Percentiles rank a stretch among this genome's conserved stretches.
These are phyloP conservation scores for Falco punctatus DNA, from an alignment of 2,113 vertebrate genomes.

Conservation along the genomic window DNA sequence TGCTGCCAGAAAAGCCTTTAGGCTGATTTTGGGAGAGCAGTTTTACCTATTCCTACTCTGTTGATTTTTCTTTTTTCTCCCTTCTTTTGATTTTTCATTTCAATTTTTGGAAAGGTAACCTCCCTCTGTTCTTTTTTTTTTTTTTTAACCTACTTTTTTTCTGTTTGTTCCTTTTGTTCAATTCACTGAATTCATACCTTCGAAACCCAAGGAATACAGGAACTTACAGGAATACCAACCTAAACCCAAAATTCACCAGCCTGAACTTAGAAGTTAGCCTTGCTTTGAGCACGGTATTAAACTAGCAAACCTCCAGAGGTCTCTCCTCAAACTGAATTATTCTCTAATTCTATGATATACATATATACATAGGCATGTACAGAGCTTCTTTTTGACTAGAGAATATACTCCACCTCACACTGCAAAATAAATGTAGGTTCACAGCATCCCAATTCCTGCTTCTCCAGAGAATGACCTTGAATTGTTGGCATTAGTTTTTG, in stretches of 20 bases:
- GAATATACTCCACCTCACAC: accelerated
- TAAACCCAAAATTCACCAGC: background rate
- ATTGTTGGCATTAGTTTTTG: background rate
- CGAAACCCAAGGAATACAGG: background rate
- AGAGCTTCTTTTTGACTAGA: background rate
- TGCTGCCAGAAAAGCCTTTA: background rate
- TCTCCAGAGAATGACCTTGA: background rate
- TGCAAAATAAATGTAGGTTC: background rate
- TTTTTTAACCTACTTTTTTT: background rate
- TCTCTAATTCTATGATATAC: background rate
- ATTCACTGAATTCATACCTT: background rate
- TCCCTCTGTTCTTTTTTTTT: background rate
- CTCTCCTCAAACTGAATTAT: background rate
- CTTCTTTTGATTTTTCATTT: background rate
- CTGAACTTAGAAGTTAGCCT: background rate
- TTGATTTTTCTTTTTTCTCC: background rate
- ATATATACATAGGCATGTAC: background rate
- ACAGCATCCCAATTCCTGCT: background rate
- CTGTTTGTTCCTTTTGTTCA: background rate
- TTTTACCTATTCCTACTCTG: background rate
- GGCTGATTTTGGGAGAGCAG: background rate
- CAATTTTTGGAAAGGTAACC: background rate
- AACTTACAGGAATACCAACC: background rate
- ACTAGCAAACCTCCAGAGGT: background rate
- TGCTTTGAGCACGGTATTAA: background rate